Conservation (phyloP, 2,113 vertebrate genomes). For the Tragelaphus scriptus region DNA sequence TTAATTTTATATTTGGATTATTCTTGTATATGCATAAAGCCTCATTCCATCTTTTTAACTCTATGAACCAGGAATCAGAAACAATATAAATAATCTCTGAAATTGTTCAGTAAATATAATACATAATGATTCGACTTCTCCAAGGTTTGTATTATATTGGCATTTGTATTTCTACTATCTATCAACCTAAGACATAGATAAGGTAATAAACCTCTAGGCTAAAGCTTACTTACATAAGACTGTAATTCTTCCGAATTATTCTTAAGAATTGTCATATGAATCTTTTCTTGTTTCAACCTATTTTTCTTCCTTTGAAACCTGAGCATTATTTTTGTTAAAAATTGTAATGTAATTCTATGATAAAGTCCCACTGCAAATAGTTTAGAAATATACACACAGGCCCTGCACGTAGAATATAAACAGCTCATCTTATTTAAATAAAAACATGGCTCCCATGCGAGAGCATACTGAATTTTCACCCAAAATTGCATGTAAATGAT, state of each 20-base stretch:
- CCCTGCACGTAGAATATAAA: not conserved
- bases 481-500: slow-evolving; percentile 75
- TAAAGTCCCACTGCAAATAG: not conserved
- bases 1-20: slow-evolving; percentile 20
- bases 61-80: slow-evolving; percentile 30
- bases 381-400: not conserved
- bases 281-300: not conserved
- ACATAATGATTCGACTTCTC: not conserved
- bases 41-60: slow-evolving; percentile 4
- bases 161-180: not conserved
- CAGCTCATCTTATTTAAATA: not conserved
- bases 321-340: slow-evolving; percentile 18
- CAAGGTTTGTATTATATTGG: not conserved
- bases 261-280: slow-evolving; percentile 2
- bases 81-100: not conserved
- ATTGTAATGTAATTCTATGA: not conserved
- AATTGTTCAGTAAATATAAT: not conserved
- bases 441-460: slow-evolving; percentile 29
- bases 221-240: not conserved
- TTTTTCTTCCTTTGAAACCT: slow-evolving; percentile 30
- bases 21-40: not conserved
- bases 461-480: slow-evolving; percentile 69
- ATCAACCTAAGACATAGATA: not conserved
- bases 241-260: slow-evolving; percentile 17
- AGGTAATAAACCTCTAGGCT: not conserved